Percentiles rank a stretch among this genome's conserved stretches.
phyloP scores from a whole-genome alignment of 2,113 vertebrate genomes.

The Chaetodon trifascialis region DNA sequence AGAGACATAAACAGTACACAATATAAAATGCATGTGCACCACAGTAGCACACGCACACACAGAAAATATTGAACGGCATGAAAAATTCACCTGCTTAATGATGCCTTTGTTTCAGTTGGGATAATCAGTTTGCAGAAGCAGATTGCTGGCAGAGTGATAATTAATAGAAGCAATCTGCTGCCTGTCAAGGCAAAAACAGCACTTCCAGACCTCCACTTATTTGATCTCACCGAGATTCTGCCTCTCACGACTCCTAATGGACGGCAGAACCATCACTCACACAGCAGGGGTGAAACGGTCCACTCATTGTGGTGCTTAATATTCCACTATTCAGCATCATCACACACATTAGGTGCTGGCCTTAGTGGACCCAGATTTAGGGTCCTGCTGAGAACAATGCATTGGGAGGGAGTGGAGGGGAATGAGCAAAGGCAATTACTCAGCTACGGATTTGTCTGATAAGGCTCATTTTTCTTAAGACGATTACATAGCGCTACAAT shows the following conservation, averaged over 20 bases:
- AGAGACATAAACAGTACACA: slow-evolving; percentile 4
- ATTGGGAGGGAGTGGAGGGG: slow-evolving; percentile 49
- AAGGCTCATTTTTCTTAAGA: slow-evolving; percentile 69
- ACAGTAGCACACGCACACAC: slow-evolving; percentile 11
- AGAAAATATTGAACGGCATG: slow-evolving; percentile 55
- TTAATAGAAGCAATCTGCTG: slow-evolving; percentile 70
- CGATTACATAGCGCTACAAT: slow-evolving; percentile 64
- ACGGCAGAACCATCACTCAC: slow-evolving; percentile 48
- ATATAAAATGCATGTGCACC: neutral
- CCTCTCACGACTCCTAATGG: slow-evolving; percentile 54
- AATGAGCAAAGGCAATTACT: slow-evolving; percentile 77
- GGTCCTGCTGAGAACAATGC: slow-evolving; percentile 74
- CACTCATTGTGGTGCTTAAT: slow-evolving; percentile 62
- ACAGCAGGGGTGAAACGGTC: slow-evolving; percentile 48
- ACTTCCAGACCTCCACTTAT: slow-evolving; percentile 58
- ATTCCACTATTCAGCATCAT: slow-evolving; percentile 70
- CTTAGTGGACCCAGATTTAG: slow-evolving; percentile 59
- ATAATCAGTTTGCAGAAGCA: slow-evolving; percentile 68
- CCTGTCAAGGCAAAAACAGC: slow-evolving; percentile 65
- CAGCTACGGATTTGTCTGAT: slow-evolving; percentile 70
- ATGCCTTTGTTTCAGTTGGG: slow-evolving; percentile 75
- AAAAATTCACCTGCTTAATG: slow-evolving; percentile 72
- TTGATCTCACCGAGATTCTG: slow-evolving; percentile 48
- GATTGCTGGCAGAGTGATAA: slow-evolving; percentile 61
- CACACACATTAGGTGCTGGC: slow-evolving; percentile 58